Evolutionary conservation across 2,797 vertebrate genomes (phyloP).

Genomic region (Glyptemys insculpta): DNA sequence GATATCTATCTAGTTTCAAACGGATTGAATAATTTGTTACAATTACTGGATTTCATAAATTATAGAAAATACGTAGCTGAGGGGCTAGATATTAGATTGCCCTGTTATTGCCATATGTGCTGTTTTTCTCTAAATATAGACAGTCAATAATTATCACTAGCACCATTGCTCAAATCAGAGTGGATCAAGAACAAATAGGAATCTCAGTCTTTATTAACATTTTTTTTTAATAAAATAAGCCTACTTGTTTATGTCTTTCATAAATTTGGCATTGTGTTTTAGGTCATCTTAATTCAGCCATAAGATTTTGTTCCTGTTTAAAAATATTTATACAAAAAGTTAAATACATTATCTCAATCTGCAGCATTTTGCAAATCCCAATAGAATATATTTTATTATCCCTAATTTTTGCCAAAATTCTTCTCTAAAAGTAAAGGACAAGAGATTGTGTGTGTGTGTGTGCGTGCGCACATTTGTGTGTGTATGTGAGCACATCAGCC

Average conservation of each 20-base stretch:
- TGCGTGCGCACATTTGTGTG: fast-evolving
- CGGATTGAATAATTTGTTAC: conserved; percentile 72
- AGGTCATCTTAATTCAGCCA: conserved; percentile 58
- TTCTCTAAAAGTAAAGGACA: not conserved
- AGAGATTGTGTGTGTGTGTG: fast-evolving
- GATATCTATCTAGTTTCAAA: conserved; percentile 64
- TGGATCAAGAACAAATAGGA: conserved; percentile 59
- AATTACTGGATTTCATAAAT: conserved; percentile 73
- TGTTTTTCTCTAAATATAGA: conserved; percentile 69
- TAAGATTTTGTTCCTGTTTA: conserved; percentile 54
- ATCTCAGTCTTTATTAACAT: conserved; percentile 66
- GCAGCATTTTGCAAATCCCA: not conserved
- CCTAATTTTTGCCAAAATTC: not conserved
- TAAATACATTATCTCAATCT: not conserved
- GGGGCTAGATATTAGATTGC: conserved; percentile 65
- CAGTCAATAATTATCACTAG: conserved; percentile 62
- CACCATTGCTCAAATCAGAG: conserved; percentile 66
- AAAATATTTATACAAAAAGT: not conserved
- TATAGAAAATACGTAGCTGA: conserved; percentile 69
- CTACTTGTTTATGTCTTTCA: conserved; percentile 61
- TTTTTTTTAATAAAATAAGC: conserved; percentile 51
- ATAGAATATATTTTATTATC: fast-evolving
- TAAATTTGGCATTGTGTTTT: conserved; percentile 50
- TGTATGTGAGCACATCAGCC: fast-evolving
- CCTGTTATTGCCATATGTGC: conserved; percentile 66